Conservation (phyloP, 37 sponge, comb jelly and placozoan species). For the Aplysina aerophoba region DNA sequence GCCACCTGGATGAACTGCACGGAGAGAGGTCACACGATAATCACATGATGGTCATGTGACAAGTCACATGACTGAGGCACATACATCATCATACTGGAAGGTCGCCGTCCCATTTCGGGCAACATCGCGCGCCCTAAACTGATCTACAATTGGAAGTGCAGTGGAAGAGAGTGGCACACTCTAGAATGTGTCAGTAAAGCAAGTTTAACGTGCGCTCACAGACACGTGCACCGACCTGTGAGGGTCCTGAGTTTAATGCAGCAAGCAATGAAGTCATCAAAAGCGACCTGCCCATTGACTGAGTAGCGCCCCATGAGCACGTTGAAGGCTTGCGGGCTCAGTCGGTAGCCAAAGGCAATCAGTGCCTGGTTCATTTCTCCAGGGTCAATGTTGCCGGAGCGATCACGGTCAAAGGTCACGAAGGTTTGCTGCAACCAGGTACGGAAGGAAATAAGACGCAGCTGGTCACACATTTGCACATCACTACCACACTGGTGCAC, state of each 20-base stretch:
- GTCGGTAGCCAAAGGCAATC: constrained; percentile 71
- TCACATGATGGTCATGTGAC: neutral
- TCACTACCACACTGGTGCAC: too few relatives aligned
- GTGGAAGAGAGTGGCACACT: too few relatives aligned
- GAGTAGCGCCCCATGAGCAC: constrained; percentile 65
- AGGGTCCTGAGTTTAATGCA: constrained; percentile 65
- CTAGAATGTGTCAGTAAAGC: too few relatives aligned
- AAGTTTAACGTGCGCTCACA: too few relatives aligned
- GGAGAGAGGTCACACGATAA: neutral
- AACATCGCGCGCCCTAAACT: constrained; percentile 68
- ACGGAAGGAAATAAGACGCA: neutral
- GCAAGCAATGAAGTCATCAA: constrained; percentile 83
- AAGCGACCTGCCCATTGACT: constrained; percentile 58
- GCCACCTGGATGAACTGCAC: constrained; percentile 40
- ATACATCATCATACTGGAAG: constrained; percentile 77
- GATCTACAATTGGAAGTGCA: constrained; percentile 47
- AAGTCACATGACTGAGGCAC: neutral
- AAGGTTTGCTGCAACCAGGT: constrained; percentile 70
- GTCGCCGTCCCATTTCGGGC: constrained; percentile 73
- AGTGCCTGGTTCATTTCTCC: constrained; percentile 81
- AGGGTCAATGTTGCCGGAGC: constrained; percentile 75
- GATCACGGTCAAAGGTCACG: constrained; percentile 71
- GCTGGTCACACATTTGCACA: neutral
- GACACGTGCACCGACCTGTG: constrained; percentile 53
- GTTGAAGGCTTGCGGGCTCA: constrained; percentile 61